Evolutionary conservation across 1,140 invertebrate genomes (phyloP), one percentile per base, ranked within the genome.

Genomic region (Colletes latitarsis): DNA sequence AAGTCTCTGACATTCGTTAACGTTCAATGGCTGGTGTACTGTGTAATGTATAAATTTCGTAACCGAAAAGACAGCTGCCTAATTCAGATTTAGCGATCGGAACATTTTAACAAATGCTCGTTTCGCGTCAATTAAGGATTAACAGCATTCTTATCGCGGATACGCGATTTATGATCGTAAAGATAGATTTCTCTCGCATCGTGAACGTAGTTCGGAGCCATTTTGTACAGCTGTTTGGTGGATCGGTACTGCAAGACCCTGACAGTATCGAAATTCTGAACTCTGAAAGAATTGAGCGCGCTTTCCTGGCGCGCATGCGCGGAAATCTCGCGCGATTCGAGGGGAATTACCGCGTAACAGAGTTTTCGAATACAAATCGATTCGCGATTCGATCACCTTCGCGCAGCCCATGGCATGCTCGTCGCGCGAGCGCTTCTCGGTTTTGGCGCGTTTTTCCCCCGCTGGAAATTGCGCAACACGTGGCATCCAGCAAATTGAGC

Each of bases 171-270:
- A 30, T 30, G 30, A 2, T 2, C 30, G 30, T 30, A 46, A 46
- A 46, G 43, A 46, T 8, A 46, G 43, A 46, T 46, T 46, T 46
- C 6, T 46, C 9, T 46, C 2, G 1, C 43, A 46, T 30, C 30
- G 30, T 30, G 30, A 46, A 46, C 43, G 30, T 30, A 46, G 43
- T 46, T 46, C 6, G 43, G 43, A 8, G 43, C 0, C 77, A 77
- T 82, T 10, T 82, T 72, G 17, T 39, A 83, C 49, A 30, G 58
- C 68, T 71, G 60, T 66, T 67, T 41, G 6, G 12, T 15, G 19
- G 21, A 81, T 83, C 57, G 52, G 52, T 73, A 30, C 66, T 14
- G 55, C 21, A 39, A 39, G 46, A 52, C 71, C 43, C 71, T 73
- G 71, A 41, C 58, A 64, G 17, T 62, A 17, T 30, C 1, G 15